phyloP scores from a whole-genome alignment of 1,140 invertebrate species.

The Stenopsyche tienmushanensis region DNA sequence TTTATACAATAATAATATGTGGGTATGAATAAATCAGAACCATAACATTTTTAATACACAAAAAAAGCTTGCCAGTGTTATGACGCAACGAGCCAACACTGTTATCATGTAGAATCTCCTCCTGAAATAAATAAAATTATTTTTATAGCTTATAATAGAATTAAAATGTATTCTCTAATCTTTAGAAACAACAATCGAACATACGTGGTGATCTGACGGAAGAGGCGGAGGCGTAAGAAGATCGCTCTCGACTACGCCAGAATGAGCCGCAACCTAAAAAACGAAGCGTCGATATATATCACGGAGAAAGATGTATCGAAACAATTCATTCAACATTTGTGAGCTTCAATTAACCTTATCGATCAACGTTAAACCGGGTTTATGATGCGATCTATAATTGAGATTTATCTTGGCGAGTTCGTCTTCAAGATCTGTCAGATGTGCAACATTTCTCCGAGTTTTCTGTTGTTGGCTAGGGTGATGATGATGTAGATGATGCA shows the following conservation, averaged over 20 bases:
- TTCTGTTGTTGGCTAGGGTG: constrained; percentile 38
- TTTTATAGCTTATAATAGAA: neutral
- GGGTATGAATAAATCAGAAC: too few relatives aligned
- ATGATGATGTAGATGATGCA: constrained; percentile 24
- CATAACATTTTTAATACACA: too few relatives aligned
- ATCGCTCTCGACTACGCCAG: constrained; percentile 28
- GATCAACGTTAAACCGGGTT: constrained; percentile 47
- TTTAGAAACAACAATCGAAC: too few relatives aligned
- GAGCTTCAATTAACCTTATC: constrained; percentile 35
- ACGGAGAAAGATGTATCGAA: neutral
- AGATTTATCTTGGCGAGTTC: constrained; percentile 55
- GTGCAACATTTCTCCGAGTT: constrained; percentile 46
- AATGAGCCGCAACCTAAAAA: constrained; percentile 30
- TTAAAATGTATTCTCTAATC: too few relatives aligned
- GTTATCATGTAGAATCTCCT: constrained; percentile 35
- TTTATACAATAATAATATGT: too few relatives aligned
- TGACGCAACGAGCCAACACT: constrained; percentile 30
- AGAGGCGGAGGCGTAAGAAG: constrained; percentile 34
- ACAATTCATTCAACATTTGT: neutral
- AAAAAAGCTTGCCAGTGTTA: constrained; percentile 33
- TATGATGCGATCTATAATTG: constrained; percentile 51
- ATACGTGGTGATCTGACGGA: constrained; percentile 38
- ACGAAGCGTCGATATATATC: neutral
- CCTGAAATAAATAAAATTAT: constrained; percentile 26
- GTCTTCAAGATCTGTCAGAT: constrained; percentile 52